These are phyloP conservation scores for Mustelus asterias DNA, from an alignment of 2,113 vertebrate genomes.

Conservation along the genomic window DNA sequence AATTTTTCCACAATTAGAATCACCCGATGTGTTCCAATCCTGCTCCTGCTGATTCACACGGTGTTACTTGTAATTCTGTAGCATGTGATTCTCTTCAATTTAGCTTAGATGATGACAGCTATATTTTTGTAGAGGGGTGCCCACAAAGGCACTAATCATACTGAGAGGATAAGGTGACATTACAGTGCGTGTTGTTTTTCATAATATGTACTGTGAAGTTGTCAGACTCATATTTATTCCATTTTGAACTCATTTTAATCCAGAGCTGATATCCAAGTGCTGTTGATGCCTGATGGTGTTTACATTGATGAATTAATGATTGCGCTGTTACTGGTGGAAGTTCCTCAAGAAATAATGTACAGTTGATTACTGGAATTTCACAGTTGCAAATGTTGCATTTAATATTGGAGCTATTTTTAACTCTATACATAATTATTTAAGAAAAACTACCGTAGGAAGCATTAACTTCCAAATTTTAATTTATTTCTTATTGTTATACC, in stretches of 20 bases:
- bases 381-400: background rate
- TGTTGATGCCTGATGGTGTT: background rate
- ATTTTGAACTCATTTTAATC: background rate
- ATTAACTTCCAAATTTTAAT: conserved; percentile 6
- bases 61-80: background rate
- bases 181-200: background rate
- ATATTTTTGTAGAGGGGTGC: background rate
- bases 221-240: background rate
- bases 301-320: background rate
- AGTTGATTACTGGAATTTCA: background rate
- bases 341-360: background rate
- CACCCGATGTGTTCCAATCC: background rate
- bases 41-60: background rate
- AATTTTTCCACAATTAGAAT: background rate
- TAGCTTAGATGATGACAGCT: background rate
- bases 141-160: background rate
- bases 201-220: background rate
- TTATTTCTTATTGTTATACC: background rate
- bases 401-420: background rate
- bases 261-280: background rate
- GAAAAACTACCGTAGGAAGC: background rate
- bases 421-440: background rate
- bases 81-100: background rate
- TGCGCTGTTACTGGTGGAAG: background rate
- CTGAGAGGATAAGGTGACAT: background rate